Evolutionary conservation across 2,113 vertebrate genomes (phyloP).

Genomic region (human (Homo sapiens)): GRCh38 chr3:167882501-167883000

Average conservation of each 20-base stretch:
- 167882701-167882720: not conserved
- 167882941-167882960: not conserved
- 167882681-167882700: not conserved
- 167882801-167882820: not conserved
- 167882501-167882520: not conserved
- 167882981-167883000: not conserved
- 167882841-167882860: not conserved
- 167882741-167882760: not conserved
- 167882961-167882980: not conserved
- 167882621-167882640: not conserved
- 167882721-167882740: not conserved
- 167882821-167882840: not conserved
- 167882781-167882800: not conserved
- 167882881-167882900: not conserved
- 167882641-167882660: not conserved
- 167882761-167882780: not conserved
- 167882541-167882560: not conserved
- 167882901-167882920: not conserved
- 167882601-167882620: slow-evolving; percentile 10
- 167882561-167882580: not conserved
- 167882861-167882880: not conserved
- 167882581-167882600: not conserved
- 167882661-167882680: not conserved
- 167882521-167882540: not conserved
- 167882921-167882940: not conserved